Base-by-base conservation (phyloP, 2,113 vertebrate species). In the Leptobrachium leishanense region DNA sequence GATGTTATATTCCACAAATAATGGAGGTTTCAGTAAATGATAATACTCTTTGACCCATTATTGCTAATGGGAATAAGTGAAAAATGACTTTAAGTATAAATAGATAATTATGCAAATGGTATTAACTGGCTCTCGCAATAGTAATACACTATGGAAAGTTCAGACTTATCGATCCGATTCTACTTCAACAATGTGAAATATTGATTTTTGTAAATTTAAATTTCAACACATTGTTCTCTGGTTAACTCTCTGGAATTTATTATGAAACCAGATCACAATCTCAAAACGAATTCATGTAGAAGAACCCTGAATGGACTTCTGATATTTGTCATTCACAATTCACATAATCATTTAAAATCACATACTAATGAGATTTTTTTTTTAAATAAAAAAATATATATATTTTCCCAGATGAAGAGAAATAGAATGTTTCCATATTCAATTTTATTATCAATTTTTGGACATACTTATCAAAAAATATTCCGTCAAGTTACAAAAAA, bases 161-260 rank as follows among this genome's bases (percentile, higher is more conserved):
- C 62, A 31, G 62, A 2, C 2, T 10, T 64, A 64, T 64, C 39
- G n/a, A 64, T 64, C 62, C 39, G 10, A 20, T 64, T 13, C 39
- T 64, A 64, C 62, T 5, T 64, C 62, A 31, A 64, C n/a, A 39
- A 64, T 15, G 55, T 64, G 20, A 31, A 2, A 64, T 64, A 64
- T 64, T 64, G 62, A 64, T 64, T 59, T 59, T 64, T 64, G 4
- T 64, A 5, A n/a, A 64, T 64, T 64, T 64, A 59, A 59, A 59
- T 59, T 20, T 64, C 31, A 7, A 64, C n/a, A 64, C 2, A 64
- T 5, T 31, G 3, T 5, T 7, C 62, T 64, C n/a, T n/a, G 20
- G 15, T 3, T 39, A 20, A 64, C 4, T 64, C 10, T 64, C 2
- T 20, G 5, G n/a, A 12, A 59, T 59, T 59, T 59, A 59, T 12